Conservation (phyloP, 2,113 vertebrate genomes). For the Phrynosoma blainvillii region DNA sequence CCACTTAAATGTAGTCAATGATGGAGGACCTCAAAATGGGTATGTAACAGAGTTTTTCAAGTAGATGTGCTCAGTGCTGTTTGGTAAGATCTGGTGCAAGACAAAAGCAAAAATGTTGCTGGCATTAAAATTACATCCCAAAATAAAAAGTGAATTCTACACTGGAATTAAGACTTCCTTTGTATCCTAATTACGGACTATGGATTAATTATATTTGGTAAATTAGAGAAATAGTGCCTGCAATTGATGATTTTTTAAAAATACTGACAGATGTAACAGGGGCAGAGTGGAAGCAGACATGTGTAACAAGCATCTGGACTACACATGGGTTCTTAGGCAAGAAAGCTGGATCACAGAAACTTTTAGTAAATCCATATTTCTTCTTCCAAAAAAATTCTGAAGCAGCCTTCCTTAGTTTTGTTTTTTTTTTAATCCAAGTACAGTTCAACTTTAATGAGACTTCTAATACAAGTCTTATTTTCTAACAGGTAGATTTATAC, state of each 20-base stretch:
- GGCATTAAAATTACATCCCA: not conserved
- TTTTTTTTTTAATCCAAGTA: too few relatives aligned
- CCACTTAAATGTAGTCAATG: conserved; percentile 91
- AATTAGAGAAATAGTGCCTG: too few relatives aligned
- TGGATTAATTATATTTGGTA: not conserved
- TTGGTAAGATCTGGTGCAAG: not conserved
- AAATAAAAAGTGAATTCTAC: not conserved
- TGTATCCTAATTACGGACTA: too few relatives aligned
- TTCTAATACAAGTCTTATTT: too few relatives aligned
- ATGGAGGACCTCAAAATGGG: conserved; percentile 96
- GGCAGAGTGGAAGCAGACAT: not conserved
- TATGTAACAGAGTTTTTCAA: conserved; percentile 60
- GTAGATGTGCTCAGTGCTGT: not conserved
- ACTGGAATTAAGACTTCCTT: not conserved
- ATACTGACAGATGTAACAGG: too few relatives aligned
- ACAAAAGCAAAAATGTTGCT: not conserved
- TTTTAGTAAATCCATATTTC: not conserved
- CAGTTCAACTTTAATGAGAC: too few relatives aligned
- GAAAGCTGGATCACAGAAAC: too few relatives aligned
- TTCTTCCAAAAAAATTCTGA: too few relatives aligned
- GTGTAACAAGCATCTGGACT: not conserved
- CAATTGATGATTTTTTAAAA: too few relatives aligned
- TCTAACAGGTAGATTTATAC: too few relatives aligned
- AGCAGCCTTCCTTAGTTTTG: too few relatives aligned
- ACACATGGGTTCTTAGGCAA: not conserved